A percentile compares a stretch with the other conserved stretches of the same genome.
Evolutionary conservation across 2,113 vertebrate genomes (phyloP).

Genomic region (Calypte anna): DNA sequence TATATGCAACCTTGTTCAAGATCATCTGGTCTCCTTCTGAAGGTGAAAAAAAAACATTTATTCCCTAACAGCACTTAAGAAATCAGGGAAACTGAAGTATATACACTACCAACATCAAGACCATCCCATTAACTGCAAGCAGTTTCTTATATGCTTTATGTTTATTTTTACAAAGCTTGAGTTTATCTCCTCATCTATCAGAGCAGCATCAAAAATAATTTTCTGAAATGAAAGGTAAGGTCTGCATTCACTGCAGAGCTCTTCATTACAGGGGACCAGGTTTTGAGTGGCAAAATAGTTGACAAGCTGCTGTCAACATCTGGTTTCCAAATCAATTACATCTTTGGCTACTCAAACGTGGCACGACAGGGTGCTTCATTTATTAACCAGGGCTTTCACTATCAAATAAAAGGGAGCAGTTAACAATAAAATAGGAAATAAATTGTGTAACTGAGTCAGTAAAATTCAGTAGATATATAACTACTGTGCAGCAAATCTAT

Average conservation of each 20-base stretch:
- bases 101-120: background rate
- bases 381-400: background rate
- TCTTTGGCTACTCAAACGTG: background rate
- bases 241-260: background rate
- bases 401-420: background rate
- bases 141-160: rapidly evolving
- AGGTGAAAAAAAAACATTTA: background rate
- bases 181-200: background rate
- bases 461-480: background rate
- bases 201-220: background rate
- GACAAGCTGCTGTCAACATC: background rate
- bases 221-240: background rate
- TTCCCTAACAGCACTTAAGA: background rate
- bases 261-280: background rate
- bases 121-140: background rate
- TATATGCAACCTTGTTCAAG: background rate
- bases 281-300: background rate
- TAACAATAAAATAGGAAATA: background rate
- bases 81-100: background rate
- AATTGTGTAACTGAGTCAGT: background rate
- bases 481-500: background rate
- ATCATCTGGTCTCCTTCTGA: background rate
- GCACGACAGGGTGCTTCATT: background rate
- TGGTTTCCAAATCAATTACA: background rate
- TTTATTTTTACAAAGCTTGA: background rate